These are phyloP conservation scores for Chromobotia macracanthus DNA, from an alignment of 2,797 vertebrate species.

Conservation along the genomic window DNA sequence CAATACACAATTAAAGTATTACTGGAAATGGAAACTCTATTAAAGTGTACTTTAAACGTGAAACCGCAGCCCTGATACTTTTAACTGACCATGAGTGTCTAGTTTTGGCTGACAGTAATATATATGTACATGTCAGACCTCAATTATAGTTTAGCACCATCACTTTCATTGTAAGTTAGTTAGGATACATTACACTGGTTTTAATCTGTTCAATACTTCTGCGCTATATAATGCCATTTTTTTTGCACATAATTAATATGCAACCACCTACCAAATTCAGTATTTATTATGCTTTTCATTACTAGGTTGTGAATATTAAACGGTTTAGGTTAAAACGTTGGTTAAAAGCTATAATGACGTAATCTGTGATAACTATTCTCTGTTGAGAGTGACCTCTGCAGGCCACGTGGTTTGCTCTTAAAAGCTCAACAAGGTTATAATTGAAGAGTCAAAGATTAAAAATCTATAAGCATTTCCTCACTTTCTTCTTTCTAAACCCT, in stretches of 20 bases:
- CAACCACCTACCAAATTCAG: background rate
- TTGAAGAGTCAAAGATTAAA: too few relatives aligned
- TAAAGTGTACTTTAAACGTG: constrained; percentile 34
- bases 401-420: too few relatives aligned
- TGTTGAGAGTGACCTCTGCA: too few relatives aligned
- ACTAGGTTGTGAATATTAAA: background rate
- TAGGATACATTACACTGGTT: background rate
- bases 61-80: constrained; percentile 20
- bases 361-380: too few relatives aligned
- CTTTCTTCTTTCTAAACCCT: too few relatives aligned
- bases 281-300: background rate
- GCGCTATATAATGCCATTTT: background rate
- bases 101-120: background rate
- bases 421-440: too few relatives aligned
- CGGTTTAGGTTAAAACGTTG: too few relatives aligned
- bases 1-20: constrained; percentile 51
- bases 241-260: background rate
- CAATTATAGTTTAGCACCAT: background rate
- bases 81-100: constrained; percentile 1
- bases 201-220: background rate
- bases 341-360: too few relatives aligned
- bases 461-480: too few relatives aligned
- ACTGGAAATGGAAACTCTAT: constrained; percentile 34
- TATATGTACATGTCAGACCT: constrained; percentile 13
- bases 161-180: background rate